These are phyloP conservation scores for Drosophila repleta DNA, from an alignment of 1,140 invertebrate species.

Conservation along the genomic window DNA sequence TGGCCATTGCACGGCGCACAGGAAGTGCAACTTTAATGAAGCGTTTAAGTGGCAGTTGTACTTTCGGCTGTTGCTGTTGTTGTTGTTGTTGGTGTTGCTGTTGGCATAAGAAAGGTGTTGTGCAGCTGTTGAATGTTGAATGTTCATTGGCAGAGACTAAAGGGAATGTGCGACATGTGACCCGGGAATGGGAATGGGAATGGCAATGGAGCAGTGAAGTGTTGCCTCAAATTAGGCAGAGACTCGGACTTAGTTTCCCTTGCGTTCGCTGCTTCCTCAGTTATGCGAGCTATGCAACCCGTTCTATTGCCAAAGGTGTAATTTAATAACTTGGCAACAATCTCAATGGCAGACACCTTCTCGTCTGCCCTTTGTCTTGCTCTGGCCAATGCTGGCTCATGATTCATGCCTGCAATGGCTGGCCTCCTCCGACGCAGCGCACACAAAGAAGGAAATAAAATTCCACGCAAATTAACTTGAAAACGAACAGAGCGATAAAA, in stretches of 20 bases:
- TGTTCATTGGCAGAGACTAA: constrained; percentile 16
- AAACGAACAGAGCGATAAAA: constrained; percentile 49
- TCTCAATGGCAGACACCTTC: constrained; percentile 21
- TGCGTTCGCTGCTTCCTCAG: neutral
- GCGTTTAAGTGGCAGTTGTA: constrained; percentile 73
- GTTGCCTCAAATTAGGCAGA: neutral
- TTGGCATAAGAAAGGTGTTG: constrained; percentile 42
- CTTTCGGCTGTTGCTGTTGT: constrained; percentile 21
- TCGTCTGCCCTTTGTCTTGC: neutral
- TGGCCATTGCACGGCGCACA: constrained; percentile 42
- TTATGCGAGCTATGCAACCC: constrained; percentile 5
- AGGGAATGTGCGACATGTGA: constrained; percentile 38
- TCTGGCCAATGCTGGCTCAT: constrained; percentile 16
- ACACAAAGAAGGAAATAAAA: constrained; percentile 62
- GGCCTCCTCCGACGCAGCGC: constrained; percentile 28
- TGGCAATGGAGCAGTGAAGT: constrained; percentile 23
- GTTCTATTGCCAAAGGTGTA: constrained; percentile 21
- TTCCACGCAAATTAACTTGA: constrained; percentile 77
- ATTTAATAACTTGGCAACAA: constrained; percentile 45
- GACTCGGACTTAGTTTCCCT: neutral
- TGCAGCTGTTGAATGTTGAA: constrained; percentile 25
- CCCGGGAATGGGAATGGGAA: constrained; percentile 54
- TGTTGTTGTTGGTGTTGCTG: neutral
- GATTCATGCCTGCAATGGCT: constrained; percentile 42
- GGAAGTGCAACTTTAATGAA: constrained; percentile 81